phyloP scores from a whole-genome alignment of 2,113 vertebrate genomes.

The Microtus pennsylvanicus region DNA sequence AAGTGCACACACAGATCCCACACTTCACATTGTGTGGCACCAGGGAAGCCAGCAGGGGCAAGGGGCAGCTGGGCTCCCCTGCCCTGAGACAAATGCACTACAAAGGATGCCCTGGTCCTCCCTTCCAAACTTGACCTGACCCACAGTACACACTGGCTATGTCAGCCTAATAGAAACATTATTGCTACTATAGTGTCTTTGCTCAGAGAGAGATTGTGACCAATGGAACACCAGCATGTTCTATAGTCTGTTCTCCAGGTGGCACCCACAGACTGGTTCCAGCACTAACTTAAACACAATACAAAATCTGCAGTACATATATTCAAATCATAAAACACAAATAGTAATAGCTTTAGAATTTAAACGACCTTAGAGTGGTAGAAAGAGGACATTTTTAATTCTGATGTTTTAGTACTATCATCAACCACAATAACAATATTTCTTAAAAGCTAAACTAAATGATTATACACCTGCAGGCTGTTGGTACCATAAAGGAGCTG shows the following conservation, averaged over 20 bases:
- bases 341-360: not conserved
- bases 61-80: not conserved
- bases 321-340: slow-evolving; percentile 40
- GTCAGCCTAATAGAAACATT: not conserved
- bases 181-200: not conserved
- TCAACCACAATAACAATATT: not conserved
- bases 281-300: slow-evolving; percentile 9
- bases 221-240: not conserved
- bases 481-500: not conserved
- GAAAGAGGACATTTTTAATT: not conserved
- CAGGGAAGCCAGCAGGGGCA: not conserved
- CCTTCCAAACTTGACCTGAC: not conserved
- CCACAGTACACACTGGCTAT: not conserved
- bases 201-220: not conserved
- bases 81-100: rapidly evolving
- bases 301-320: not conserved
- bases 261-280: not conserved
- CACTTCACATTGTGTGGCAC: not conserved
- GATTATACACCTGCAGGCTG: not conserved
- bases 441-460: slow-evolving; percentile 30
- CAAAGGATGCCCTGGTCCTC: no score
- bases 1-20: not conserved
- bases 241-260: not conserved
- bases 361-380: not conserved
- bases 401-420: not conserved